Conservation (phyloP, 1,140 invertebrate species). For the Heterodera schachtii region DNA sequence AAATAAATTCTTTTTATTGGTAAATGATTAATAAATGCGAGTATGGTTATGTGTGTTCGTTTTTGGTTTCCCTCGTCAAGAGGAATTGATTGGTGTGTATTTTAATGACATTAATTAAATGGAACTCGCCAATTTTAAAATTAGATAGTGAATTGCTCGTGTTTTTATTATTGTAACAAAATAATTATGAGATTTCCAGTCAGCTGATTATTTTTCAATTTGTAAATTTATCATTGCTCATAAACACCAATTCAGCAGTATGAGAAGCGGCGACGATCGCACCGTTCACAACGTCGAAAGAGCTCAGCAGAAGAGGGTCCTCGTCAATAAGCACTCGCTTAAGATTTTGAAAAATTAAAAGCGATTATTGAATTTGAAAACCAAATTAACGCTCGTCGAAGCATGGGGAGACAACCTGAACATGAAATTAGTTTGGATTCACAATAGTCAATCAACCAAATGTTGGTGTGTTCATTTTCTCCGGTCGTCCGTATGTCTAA, state of each 20-base stretch:
- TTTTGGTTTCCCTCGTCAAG: too few species aligned
- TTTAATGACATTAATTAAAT: too few species aligned
- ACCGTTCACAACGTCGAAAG: slow-evolving; percentile 30
- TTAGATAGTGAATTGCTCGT: too few species aligned
- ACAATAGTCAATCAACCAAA: slow-evolving; percentile 10
- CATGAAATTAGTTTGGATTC: background rate
- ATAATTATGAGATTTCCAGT: too few species aligned
- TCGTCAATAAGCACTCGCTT: slow-evolving; percentile 25
- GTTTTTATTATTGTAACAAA: too few species aligned
- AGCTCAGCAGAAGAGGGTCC: slow-evolving; percentile 19
- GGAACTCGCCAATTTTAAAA: too few species aligned
- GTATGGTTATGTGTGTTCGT: too few species aligned
- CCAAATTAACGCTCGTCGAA: slow-evolving; percentile 20
- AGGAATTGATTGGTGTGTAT: too few species aligned
- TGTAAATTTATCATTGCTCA: slow-evolving; percentile 25
- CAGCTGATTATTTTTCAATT: slow-evolving; percentile 1
- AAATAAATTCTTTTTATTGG: too few species aligned
- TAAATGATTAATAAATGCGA: too few species aligned
- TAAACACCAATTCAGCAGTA: slow-evolving; percentile 27
- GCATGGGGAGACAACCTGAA: slow-evolving; percentile 25
- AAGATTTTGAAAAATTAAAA: background rate
- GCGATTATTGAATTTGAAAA: background rate
- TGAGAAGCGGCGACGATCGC: slow-evolving; percentile 27
- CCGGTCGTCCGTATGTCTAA: slow-evolving; percentile 7
- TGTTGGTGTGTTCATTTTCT: slow-evolving; percentile 10